Evolutionary conservation across 2,888 invertebrate species (phyloP), one percentile per base, ranked within the genome.

Genomic region (Ischnura elegans): DNA sequence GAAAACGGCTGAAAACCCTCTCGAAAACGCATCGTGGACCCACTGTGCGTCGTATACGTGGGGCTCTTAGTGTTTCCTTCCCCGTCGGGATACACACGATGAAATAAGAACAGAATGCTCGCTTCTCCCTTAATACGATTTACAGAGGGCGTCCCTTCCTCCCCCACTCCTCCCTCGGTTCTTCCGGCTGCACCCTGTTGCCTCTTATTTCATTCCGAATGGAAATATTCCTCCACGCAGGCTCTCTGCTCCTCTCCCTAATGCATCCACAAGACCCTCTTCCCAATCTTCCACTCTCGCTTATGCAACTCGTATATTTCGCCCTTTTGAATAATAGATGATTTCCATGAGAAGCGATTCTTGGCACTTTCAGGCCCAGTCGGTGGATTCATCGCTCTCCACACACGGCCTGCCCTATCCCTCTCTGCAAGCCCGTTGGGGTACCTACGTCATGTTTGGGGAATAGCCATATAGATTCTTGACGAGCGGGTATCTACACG

Each of bases 41-140:
- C n/a, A n/a, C 6, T 16, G 76, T 10, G 36, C 25, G 76, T 66
- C 29, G 2, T 29, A 66, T 66, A 13, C n/a, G n/a, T n/a, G 0
- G 76, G n/a, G 10, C 36, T 25, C 36, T 3, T 76, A 10, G 3
- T n/a, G n/a, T 36, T 76, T 36, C 16, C 36, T 36, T 29, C 76
- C 29, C 10, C 36, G 36, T 5, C 29, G 13, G 13, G 29, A 36
- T 36, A 76, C 76, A 76, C 76, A 10, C 76, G 29, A 36, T 36
- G 76, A 36, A 76, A 76, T 36, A 36, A 76, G 76, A 36, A 76
- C 29, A 25, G 29, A 2, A 36, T 76, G 10, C 36, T 36, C 29
- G 76, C 76, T 36, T 36, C 76, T n/a, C 76, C 36, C 76, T 76
- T 36, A 76, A 76, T 76, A 25, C 36, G 76, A 76, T 76, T 76